Evolutionary conservation across 2,888 invertebrate genomes (phyloP), one percentile per base, ranked within the genome.

Genomic region (Himalopsyche japonica): DNA sequence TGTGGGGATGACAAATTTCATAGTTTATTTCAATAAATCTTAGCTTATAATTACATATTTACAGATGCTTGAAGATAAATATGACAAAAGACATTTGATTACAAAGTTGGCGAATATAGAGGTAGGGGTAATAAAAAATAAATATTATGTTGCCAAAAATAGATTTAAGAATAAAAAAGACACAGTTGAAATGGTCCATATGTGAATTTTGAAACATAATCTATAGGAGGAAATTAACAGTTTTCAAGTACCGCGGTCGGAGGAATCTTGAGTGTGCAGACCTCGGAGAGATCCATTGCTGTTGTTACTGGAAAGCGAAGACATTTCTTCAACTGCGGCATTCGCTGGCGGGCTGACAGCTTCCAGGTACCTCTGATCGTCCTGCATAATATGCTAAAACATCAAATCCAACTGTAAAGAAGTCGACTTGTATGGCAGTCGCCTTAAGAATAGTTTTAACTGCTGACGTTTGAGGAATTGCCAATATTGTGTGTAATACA

Each of bases 331-430:
- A 87, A 84, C 80, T 88, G 79, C 90, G 88, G 80, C 90, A 88
- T 81, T 89, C 88, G 76, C 90, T 93, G 90, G 84, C 91, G 88
- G 89, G 89, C 85, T 87, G 83, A 91, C 93, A 70, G 90, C 87
- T 88, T 92, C 92, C 91, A 90, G 91, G 88, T 92, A 93, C 87
- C 93, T 90, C 81, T 93, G 93, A 64, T 93, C 93, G 91, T 93
- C 87, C 49, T 89, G 88, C 85, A 86, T 85, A 82, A 57, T 57
- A 57, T 57, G 57, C 57, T 57, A 30, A 82, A 79, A 83, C 70
- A 81, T 70, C 76, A 76, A 7, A 76, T 30, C 32, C 76, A 76
- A 24, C 70, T 27, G 30, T 70, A 70, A 27, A 70, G 10, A 43
- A 43, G 43, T 15, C 15, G 43, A 15, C 43, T 43, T 15, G 7